These are phyloP conservation scores for Synergus umbraculus DNA, from an alignment of 2,888 invertebrate species.

Conservation along the genomic window DNA sequence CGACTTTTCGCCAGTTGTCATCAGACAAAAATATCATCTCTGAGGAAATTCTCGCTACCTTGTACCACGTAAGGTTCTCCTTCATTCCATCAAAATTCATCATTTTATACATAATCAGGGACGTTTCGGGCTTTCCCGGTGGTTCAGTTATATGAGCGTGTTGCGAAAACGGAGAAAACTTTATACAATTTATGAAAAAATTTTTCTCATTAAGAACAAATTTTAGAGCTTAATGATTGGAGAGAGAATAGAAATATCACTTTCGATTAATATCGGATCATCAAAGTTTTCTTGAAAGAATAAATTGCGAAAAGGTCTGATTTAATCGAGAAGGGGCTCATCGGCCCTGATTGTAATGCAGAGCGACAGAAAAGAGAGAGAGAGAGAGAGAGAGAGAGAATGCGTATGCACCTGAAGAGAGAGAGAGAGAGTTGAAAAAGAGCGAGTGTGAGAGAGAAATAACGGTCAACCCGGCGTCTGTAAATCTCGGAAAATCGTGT, in stretches of 20 bases:
- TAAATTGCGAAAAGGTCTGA: neutral
- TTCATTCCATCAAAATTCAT: slow-evolving; percentile 13
- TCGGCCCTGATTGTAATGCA: neutral
- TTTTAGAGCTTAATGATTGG: neutral
- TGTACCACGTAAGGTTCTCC: neutral
- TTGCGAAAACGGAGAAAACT: neutral
- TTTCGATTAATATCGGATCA: neutral
- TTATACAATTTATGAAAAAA: neutral
- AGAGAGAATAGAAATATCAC: neutral
- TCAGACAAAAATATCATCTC: neutral
- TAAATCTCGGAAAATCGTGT: neutral
- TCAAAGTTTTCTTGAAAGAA: neutral
- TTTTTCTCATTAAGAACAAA: neutral
- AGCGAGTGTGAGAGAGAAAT: neutral
- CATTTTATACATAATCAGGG: neutral
- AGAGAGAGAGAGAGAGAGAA: neutral
- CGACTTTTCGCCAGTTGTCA: neutral
- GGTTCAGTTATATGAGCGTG: neutral
- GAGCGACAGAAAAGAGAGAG: neutral
- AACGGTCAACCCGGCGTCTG: neutral
- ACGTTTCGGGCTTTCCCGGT: slow-evolving; percentile 5
- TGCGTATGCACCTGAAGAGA: neutral
- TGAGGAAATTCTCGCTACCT: neutral
- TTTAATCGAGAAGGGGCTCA: neutral
- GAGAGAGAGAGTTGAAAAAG: neutral